phyloP scores from a whole-genome alignment of 2,888 invertebrate genomes.

The Andrena bucephala region DNA sequence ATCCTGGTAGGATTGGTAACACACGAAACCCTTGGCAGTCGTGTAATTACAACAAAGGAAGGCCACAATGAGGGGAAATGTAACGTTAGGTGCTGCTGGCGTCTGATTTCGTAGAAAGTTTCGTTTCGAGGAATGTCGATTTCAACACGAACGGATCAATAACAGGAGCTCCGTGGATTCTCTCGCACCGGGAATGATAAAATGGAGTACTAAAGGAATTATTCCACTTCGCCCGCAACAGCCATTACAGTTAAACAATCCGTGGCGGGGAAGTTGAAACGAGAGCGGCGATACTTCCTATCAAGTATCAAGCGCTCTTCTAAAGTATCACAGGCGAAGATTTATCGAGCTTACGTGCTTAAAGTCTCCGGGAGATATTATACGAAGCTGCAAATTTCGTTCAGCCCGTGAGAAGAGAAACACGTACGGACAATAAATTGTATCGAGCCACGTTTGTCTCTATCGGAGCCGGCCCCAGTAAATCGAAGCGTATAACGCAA shows the following conservation, averaged over 20 bases:
- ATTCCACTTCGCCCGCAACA: background rate
- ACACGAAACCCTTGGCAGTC: background rate
- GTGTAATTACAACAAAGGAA: background rate
- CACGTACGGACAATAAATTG: conserved; percentile 54
- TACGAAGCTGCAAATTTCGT: conserved; percentile 46
- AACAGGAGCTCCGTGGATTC: background rate
- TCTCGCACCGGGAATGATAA: conserved; percentile 12
- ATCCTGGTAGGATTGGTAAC: background rate
- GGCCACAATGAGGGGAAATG: too few species aligned
- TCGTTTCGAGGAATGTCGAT: background rate
- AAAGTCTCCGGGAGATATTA: conserved; percentile 37
- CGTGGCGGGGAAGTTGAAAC: conserved; percentile 14
- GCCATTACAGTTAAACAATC: background rate
- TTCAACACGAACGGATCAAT: background rate
- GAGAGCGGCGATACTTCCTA: conserved; percentile 17
- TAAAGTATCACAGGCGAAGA: conserved; percentile 47
- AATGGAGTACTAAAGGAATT: conserved; percentile 3
- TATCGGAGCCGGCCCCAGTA: conserved; percentile 9
- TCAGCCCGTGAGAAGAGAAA: conserved; percentile 27
- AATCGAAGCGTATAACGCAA: conserved; percentile 31
- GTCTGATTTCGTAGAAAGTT: conserved; percentile 2
- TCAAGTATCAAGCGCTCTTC: conserved; percentile 43
- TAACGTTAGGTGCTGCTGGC: too few species aligned
- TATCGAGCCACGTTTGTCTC: conserved; percentile 36
- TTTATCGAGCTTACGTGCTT: conserved; percentile 52